These are phyloP conservation scores for Corythoichthys haematopterus DNA, from an alignment of 2,113 vertebrate genomes.

Conservation along the genomic window DNA sequence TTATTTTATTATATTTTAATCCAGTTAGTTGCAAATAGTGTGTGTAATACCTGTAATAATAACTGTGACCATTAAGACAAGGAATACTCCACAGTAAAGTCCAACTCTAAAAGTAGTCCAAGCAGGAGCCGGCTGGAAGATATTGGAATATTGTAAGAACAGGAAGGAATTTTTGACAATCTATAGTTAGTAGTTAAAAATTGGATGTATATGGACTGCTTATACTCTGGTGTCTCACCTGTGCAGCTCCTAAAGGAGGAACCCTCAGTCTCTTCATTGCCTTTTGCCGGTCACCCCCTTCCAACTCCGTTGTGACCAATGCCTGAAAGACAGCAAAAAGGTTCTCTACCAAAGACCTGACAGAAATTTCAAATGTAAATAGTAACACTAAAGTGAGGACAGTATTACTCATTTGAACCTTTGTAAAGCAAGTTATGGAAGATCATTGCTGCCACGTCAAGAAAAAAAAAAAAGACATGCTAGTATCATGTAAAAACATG, in stretches of 20 bases:
- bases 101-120: constrained; percentile 98
- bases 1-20: too few relatives aligned
- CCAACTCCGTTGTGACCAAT: constrained; percentile 92
- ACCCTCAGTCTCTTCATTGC: constrained; percentile 98
- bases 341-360: neutral
- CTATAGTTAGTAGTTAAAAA: neutral
- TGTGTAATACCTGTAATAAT: constrained; percentile 81
- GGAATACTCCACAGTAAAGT: constrained; percentile 91
- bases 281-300: constrained; percentile 93
- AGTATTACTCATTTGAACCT: too few relatives aligned
- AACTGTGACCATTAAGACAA: constrained; percentile 84
- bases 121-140: constrained; percentile 86
- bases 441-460: too few relatives aligned
- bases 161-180: neutral
- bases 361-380: neutral
- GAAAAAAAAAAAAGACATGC: too few relatives aligned
- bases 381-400: neutral
- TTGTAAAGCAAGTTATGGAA: too few relatives aligned
- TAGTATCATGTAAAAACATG: too few relatives aligned
- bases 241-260: constrained; percentile 93
- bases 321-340: constrained; percentile 63
- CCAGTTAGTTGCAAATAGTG: neutral
- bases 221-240: constrained; percentile 69
- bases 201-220: neutral
- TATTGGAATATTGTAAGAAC: neutral